Percentiles rank a stretch among this genome's conserved stretches.
phyloP scores from a whole-genome alignment of 2,797 vertebrate species.

The Poecilia velifera region DNA sequence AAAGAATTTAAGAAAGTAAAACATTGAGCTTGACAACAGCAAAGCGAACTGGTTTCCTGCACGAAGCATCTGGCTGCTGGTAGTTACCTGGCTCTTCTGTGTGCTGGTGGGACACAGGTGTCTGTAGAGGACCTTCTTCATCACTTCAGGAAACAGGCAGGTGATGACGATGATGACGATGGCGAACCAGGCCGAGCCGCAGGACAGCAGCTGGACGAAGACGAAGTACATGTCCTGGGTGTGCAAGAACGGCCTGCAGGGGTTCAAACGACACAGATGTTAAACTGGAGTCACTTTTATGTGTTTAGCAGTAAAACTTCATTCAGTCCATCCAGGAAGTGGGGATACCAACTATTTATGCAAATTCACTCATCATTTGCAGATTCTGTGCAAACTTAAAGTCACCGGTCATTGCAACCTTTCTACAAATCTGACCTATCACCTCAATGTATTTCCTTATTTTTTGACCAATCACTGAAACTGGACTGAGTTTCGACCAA shows the following conservation, averaged over 20 bases:
- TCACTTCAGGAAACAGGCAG: slow-evolving; percentile 92
- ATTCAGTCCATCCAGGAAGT: not conserved
- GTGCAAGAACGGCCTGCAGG: slow-evolving; percentile 93
- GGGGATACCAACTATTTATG: too few species aligned
- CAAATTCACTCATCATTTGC: too few species aligned
- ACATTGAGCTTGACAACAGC: not conserved
- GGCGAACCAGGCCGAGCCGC: slow-evolving; percentile 96
- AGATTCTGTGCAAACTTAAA: too few species aligned
- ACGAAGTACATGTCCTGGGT: slow-evolving; percentile 99
- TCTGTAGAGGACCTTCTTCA: slow-evolving; percentile 95
- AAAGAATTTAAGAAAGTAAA: not conserved
- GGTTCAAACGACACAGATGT: not conserved
- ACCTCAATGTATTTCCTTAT: too few species aligned
- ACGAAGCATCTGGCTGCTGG: not conserved
- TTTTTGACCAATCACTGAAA: too few species aligned
- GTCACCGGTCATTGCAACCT: too few species aligned
- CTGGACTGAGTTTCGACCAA: too few species aligned
- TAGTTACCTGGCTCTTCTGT: slow-evolving; percentile 94
- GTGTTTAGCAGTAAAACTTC: not conserved
- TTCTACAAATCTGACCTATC: too few species aligned
- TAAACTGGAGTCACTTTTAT: not conserved
- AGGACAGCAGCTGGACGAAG: slow-evolving; percentile 95
- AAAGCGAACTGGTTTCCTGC: not conserved
- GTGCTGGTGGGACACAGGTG: slow-evolving; percentile 92
- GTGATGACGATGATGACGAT: slow-evolving; percentile 92